phyloP scores from a whole-genome alignment of 2,797 vertebrate genomes.

The Xiphorhynchus erythropygius region DNA sequence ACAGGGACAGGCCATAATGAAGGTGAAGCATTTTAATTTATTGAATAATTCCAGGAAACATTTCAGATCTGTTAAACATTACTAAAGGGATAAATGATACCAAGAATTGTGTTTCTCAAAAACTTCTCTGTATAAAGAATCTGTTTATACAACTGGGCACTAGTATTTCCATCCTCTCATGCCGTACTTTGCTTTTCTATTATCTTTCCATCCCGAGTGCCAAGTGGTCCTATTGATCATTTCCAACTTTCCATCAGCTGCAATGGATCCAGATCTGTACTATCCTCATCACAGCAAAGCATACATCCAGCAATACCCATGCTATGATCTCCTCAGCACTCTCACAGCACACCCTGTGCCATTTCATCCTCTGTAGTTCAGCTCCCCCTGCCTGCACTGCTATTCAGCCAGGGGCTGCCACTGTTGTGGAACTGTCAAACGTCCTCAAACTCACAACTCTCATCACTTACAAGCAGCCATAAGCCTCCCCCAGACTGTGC shows the following conservation, averaged over 20 bases:
- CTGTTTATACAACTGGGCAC: not conserved
- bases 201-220: not conserved
- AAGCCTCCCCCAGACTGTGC: not conserved
- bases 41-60: not conserved
- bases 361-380: not conserved
- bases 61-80: not conserved
- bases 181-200: not conserved
- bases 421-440: not conserved
- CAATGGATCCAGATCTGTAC: not conserved
- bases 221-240: not conserved
- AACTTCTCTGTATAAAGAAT: not conserved
- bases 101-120: not conserved
- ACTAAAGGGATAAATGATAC: not conserved
- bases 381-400: not conserved
- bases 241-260: not conserved
- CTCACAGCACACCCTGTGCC: not conserved
- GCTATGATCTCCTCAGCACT: not conserved
- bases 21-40: not conserved
- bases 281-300: not conserved
- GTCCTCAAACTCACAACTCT: not conserved
- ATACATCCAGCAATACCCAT: rapidly evolving
- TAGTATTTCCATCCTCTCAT: not conserved
- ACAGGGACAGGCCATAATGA: not conserved
- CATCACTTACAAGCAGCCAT: not conserved
- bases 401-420: not conserved